These are phyloP conservation scores for Parochlus steinenii DNA, from an alignment of 2,888 invertebrate genomes.

Conservation along the genomic window DNA sequence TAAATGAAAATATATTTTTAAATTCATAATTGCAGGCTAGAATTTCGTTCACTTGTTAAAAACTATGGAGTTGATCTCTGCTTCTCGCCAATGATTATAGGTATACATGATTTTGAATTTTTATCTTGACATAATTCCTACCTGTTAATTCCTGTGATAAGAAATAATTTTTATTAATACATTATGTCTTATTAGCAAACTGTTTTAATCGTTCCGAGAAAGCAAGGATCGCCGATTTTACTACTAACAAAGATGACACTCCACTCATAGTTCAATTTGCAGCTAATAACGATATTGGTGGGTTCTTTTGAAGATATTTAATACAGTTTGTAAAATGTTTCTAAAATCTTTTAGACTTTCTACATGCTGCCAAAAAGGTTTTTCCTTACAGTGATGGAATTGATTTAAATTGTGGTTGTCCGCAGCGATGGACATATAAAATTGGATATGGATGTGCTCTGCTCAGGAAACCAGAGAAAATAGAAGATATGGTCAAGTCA, in stretches of 20 bases:
- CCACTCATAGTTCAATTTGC: constrained; percentile 93
- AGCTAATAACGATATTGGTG: constrained; percentile 62
- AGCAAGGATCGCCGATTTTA: constrained; percentile 70
- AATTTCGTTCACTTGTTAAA: constrained; percentile 58
- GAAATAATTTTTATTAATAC: too few species aligned
- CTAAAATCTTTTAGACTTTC: too few species aligned
- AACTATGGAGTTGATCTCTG: constrained; percentile 76
- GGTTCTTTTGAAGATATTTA: too few species aligned
- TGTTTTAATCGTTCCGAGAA: constrained; percentile 79
- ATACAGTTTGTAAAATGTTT: too few species aligned
- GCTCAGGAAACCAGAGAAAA: constrained; percentile 63
- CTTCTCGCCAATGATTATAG: constrained; percentile 96
- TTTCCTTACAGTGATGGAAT: constrained; percentile 71
- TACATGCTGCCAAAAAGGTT: constrained; percentile 14
- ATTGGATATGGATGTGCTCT: constrained; percentile 80
- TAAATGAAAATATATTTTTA: constrained; percentile 6
- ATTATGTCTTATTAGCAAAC: too few species aligned
- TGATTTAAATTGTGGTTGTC: constrained; percentile 95
- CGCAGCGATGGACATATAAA: constrained; percentile 86
- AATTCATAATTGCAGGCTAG: constrained; percentile 36
- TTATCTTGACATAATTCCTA: too few species aligned
- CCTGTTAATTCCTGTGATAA: too few species aligned
- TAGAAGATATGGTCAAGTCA: constrained; percentile 63
- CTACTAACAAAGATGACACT: constrained; percentile 55
- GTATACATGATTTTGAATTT: too few species aligned